Percentiles rank a stretch among this genome's conserved stretches.
Conservation (phyloP, 1,140 invertebrate genomes). For the Aphidius gifuensis region DNA sequence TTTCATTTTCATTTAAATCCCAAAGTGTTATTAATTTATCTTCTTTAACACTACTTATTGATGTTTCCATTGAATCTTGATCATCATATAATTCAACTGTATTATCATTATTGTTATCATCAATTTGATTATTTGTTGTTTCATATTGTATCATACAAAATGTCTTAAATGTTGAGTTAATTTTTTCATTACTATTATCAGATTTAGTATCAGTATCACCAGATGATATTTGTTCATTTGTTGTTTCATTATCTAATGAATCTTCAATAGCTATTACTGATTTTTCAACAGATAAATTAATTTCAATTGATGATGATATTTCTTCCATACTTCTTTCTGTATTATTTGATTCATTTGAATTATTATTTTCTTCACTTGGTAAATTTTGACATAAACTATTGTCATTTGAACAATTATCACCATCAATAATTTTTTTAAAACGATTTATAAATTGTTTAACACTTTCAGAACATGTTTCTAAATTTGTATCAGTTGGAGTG, state of each 20-base stretch:
- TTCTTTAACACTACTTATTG: slow-evolving; percentile 2
- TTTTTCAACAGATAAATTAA: neutral
- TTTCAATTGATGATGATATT: neutral
- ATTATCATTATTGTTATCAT: slow-evolving; percentile 5
- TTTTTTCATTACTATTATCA: slow-evolving; percentile 37
- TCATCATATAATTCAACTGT: slow-evolving; percentile 1
- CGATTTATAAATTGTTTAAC: slow-evolving; percentile 9
- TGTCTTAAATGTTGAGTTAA: slow-evolving; percentile 10
- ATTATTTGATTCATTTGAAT: too few relatives aligned
- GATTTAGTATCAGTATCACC: slow-evolving; percentile 40
- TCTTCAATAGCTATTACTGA: neutral
- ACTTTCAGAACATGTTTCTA: slow-evolving; percentile 6
- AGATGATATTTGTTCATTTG: slow-evolving; percentile 23
- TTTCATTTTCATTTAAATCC: slow-evolving; percentile 11
- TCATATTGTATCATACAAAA: slow-evolving; percentile 28
- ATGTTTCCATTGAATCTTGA: neutral
- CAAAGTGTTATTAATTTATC: slow-evolving; percentile 4
- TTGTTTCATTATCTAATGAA: neutral
- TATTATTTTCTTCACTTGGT: too few relatives aligned
- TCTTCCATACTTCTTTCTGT: neutral
- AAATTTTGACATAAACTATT: too few relatives aligned
- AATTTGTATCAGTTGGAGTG: neutral
- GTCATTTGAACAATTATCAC: too few relatives aligned
- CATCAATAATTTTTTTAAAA: slow-evolving; percentile 2
- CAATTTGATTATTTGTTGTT: neutral